These are phyloP conservation scores for Drosophila subquinaria DNA, from an alignment of 2,888 invertebrate species.

Conservation along the genomic window DNA sequence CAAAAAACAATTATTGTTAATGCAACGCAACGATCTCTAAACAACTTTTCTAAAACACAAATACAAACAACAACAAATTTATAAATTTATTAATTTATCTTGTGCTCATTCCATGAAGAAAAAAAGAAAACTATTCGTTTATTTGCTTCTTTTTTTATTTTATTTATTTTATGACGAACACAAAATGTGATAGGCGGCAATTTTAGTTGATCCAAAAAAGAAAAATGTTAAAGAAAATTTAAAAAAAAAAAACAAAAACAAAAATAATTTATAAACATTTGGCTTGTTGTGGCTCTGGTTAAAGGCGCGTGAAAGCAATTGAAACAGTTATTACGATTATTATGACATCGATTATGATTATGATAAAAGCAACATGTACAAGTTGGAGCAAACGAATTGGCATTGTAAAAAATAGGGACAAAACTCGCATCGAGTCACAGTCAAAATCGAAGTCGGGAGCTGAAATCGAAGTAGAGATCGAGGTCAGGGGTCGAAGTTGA, in stretches of 20 bases:
- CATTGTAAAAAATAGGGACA: constrained; percentile 37
- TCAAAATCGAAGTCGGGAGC: constrained; percentile 41
- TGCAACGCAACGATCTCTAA: constrained; percentile 81
- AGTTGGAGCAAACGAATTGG: constrained; percentile 68
- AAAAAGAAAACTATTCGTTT: constrained; percentile 46
- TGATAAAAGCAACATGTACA: constrained; percentile 55
- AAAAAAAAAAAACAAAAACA: constrained; percentile 43
- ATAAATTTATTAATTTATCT: constrained; percentile 72
- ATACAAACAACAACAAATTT: constrained; percentile 44
- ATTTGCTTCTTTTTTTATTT: constrained; percentile 45
- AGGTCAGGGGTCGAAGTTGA: background rate
- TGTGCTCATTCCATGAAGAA: constrained; percentile 78
- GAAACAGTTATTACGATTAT: constrained; percentile 47
- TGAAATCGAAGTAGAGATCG: background rate
- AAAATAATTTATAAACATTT: constrained; percentile 38
- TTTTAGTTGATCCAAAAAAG: constrained; percentile 72
- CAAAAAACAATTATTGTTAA: constrained; percentile 70
- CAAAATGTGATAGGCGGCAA: constrained; percentile 74
- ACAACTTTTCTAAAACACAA: constrained; percentile 56
- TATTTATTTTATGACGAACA: constrained; percentile 67
- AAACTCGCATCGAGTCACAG: constrained; percentile 66
- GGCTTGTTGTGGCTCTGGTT: constrained; percentile 65
- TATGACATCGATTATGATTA: constrained; percentile 39
- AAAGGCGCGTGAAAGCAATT: constrained; percentile 54
- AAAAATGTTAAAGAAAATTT: constrained; percentile 48